Base-by-base conservation (phyloP, 2,797 vertebrate genomes). In the Paratrypauchen microcephalus region DNA sequence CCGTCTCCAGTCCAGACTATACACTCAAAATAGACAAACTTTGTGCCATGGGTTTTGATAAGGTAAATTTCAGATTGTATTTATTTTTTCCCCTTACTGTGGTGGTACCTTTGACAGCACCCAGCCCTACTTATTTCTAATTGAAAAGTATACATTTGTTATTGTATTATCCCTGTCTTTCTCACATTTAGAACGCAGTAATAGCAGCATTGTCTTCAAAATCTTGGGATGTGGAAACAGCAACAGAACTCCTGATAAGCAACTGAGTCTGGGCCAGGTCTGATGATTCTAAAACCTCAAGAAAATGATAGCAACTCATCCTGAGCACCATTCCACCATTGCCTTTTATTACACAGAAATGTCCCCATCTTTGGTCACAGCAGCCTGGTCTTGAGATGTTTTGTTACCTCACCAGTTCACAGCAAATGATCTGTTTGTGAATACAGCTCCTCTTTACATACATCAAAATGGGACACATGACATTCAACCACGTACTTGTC, bases 171-270 rank as follows among this genome's bases (percentile, higher is more conserved):
- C 54, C 26, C 54, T 68, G 28, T 39, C 59, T 54, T 52, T 6
- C 28, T 72, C 19, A 4, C 63, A 6, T 65, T 52, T 74, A 99
- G 97, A 98, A 98, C 86, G 96, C 96, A 92, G 97, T 97, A 97
- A 98, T 99, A 97, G 96, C 97, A 86, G 97, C 97, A 90, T 96
- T 99, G 94, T 99, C 97, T 91, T 99, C 97, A 87, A 98, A 98
- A 95, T 97, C 96, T 81, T 98, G 97, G 97, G 96, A 98, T 41
- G 97, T 97, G 95, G 97, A 98, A 92, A 96, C 96, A 71, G 97
- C 97, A 69, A 98, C 97, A 94, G 97, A 99, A 93, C 91, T 97
- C 90, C 96, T 98, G 85, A 96, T 98, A 88, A 98, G 96, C 95
- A 98, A 98, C 95, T 98, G 94, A 98, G 88, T 61, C 83, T 84